A percentile compares a stretch with the other conserved stretches of the same genome.
Evolutionary conservation across 2,797 vertebrate genomes (phyloP).

Genomic region (Lagorchestes hirsutus): DNA sequence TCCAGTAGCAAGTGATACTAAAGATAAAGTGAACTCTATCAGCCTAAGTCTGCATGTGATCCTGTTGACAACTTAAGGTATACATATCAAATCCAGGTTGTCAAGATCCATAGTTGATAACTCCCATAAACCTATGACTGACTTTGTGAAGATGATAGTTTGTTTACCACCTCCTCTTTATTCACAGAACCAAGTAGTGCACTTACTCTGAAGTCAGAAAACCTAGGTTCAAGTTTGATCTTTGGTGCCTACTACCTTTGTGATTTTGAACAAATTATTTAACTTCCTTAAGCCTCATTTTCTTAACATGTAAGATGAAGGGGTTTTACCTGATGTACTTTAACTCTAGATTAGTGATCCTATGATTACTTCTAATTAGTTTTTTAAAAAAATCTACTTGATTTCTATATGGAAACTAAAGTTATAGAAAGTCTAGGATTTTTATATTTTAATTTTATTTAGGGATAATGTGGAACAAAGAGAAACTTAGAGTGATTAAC

Average conservation of each 20-base stretch:
- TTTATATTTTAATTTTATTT: not conserved
- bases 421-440: not conserved
- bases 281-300: not conserved
- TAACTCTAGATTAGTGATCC: not conserved
- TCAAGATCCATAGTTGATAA: not conserved
- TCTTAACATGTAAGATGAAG: not conserved
- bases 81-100: not conserved
- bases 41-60: not conserved
- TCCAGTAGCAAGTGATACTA: not conserved
- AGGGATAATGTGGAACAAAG: not conserved
- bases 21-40: not conserved
- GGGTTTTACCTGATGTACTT: too few species aligned
- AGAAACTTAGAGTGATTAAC: not conserved
- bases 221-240: not conserved
- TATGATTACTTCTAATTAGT: not conserved
- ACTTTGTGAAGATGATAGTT: not conserved
- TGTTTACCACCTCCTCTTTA: not conserved
- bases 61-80: not conserved
- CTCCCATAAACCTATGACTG: not conserved
- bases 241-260: not conserved
- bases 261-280: not conserved
- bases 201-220: not conserved
- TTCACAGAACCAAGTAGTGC: not conserved
- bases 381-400: not conserved
- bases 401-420: not conserved